Base-by-base conservation (phyloP, 2,888 invertebrate genomes). In the Onthophagus sagittarius region DNA sequence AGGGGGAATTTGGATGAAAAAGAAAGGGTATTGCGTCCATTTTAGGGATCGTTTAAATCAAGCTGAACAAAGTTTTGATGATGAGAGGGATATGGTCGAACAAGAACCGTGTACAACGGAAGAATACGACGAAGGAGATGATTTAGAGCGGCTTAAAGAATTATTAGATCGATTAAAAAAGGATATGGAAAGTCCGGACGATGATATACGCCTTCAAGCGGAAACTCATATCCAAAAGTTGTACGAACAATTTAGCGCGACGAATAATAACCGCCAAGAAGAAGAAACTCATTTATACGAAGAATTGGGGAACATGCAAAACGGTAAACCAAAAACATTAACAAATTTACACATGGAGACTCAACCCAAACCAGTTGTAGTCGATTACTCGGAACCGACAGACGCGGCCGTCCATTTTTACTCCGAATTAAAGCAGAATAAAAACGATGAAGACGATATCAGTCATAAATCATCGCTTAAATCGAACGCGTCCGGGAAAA, bases 101-200 rank as follows among this genome's bases (percentile, higher is more conserved):
- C 39, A 76, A 82, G 76, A 83, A 80, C 74, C 83, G 82, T 5
- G 82, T 13, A 72, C 63, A 15, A 32, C 32, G 5, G 67, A 39
- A 53, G 53, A 62, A 70, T 62, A 70, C 39, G 89, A 91, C 79
- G 91, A 91, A 83, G 89, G 88, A 32, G 91, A 91, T 0, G 85
- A 93, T 70, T 93, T 93, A 0, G 93, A 92, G 81, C 93, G 93
- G 82, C 82, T 94, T 69, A 93, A 93, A 0, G 93, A 94, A 79
- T 87, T 93, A 70, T 84, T 94, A 74, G 90, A 90, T 78, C 89
- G 90, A 76, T 85, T 94, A 13, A 88, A 91, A 73, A 90, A 91
- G 77, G 90, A 90, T 79, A 83, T 94, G 5, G 91, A 92, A 78
- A 91, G 91, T 81, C 93, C 93, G 0, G 89, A 90, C 72, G 91